phyloP scores from a whole-genome alignment of 2,113 vertebrate species.

The Misgurnus mizolepis region DNA sequence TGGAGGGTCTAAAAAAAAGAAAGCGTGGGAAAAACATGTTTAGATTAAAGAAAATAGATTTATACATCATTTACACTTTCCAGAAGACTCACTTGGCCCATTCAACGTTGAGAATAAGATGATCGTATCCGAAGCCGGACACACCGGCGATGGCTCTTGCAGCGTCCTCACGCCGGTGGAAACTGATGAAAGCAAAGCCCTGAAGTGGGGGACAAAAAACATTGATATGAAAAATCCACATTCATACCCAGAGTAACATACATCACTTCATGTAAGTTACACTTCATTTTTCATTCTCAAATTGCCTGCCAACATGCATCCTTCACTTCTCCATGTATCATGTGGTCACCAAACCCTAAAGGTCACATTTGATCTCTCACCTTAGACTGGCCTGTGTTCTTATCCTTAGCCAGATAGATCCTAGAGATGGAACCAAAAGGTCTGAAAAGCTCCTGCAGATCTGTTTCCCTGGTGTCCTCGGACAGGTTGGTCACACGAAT shows the following conservation, averaged over 20 bases:
- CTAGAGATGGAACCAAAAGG: slow-evolving; percentile 97
- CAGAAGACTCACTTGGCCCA: slow-evolving; percentile 89
- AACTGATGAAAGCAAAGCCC: slow-evolving; percentile 98
- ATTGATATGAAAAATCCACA: background rate
- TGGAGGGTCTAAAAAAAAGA: slow-evolving; percentile 72
- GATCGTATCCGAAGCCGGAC: slow-evolving; percentile 94
- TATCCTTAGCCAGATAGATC: slow-evolving; percentile 97
- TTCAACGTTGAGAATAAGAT: slow-evolving; percentile 95
- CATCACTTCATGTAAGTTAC: background rate
- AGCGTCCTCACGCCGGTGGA: slow-evolving; percentile 93
- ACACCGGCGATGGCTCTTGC: slow-evolving; percentile 90
- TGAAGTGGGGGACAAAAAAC: slow-evolving; percentile 52
- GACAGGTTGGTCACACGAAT: slow-evolving; percentile 98
- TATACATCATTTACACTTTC: background rate
- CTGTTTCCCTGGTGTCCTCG: slow-evolving; percentile 94
- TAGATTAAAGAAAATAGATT: background rate
- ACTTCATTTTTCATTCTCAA: background rate
- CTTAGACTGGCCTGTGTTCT: slow-evolving; percentile 97
- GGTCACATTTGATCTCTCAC: slow-evolving; percentile 61
- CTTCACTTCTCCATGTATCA: background rate
- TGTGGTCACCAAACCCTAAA: background rate
- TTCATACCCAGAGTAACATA: background rate
- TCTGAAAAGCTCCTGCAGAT: slow-evolving; percentile 96
- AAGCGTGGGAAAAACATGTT: background rate
- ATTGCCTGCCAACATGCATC: background rate